phyloP scores from a whole-genome alignment of 2,113 vertebrate genomes.

The Dissostichus mawsoni region DNA sequence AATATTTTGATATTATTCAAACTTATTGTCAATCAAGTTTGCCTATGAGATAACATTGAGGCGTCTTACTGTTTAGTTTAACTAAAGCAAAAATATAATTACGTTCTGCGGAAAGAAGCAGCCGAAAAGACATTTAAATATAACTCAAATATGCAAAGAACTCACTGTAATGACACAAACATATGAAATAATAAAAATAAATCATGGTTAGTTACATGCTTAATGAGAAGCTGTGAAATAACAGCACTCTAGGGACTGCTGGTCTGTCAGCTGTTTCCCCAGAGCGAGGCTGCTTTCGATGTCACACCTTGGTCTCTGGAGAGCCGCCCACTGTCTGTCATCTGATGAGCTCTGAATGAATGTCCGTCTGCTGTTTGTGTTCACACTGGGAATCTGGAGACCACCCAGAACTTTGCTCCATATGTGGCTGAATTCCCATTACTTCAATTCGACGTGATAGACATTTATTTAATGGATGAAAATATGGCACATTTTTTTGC shows the following conservation, averaged over 20 bases:
- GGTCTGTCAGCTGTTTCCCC: conserved; percentile 18
- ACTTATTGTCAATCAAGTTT: too few species aligned
- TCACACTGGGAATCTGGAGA: conserved; percentile 34
- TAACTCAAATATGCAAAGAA: neutral
- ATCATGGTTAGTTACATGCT: neutral
- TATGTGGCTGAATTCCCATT: neutral
- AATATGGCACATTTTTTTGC: neutral
- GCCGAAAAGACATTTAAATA: conserved; percentile 9
- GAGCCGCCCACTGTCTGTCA: conserved; percentile 12
- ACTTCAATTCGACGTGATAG: neutral
- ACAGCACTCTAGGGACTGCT: neutral
- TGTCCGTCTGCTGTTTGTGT: conserved; percentile 24
- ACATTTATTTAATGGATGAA: neutral
- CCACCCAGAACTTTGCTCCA: conserved; percentile 26
- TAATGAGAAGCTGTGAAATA: neutral
- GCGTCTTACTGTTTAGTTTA: too few species aligned
- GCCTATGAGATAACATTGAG: too few species aligned
- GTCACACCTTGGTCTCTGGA: conserved; percentile 52
- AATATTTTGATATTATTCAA: too few species aligned
- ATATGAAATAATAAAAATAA: neutral
- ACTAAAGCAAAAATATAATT: neutral
- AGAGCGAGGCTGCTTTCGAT: conserved; percentile 6
- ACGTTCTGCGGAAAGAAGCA: neutral
- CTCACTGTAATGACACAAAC: neutral
- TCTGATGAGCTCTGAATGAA: conserved; percentile 16